Base-by-base conservation (phyloP, 2,113 vertebrate species). In the Chionodraco myersi region DNA sequence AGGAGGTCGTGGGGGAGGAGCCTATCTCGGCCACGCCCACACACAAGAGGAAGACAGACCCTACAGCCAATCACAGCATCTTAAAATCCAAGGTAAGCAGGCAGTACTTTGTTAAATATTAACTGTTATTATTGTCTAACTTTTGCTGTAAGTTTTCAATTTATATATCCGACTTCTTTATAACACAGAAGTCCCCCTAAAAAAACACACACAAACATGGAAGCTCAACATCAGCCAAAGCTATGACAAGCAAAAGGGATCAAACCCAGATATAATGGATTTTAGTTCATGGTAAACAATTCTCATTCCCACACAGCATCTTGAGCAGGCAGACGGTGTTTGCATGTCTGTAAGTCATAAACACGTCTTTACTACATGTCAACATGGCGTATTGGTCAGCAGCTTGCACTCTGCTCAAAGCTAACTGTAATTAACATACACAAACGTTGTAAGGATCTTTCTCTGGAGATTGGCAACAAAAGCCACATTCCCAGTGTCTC, bases 21-120 rank as follows among this genome's bases (percentile, higher is more conserved):
- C 26, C 57, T 60, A 45, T 10, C 26, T 26, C 52, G 59, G 34
- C 34, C 52, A 54, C 34, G n/a, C n/a, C 36, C 59, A 54, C 34
- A n/a, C 59, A 15, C 72, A 74, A 74, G 59, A 74, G 72, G 59
- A 63, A 30, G 36, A 30, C 30, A 0, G 18, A 61, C 70, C 47
- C 30, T 1, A 9, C 59, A 63, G 59, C 49, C 59, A 45, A 54
- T 74, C 71, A 53, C 71, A 16, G 23, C 34, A 12, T n/a, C 14
- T n/a, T 2, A 13, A 62, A 26, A 44, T 30, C 52, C n/a, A 62
- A 73, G 59, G 71, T 62, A 26, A 73, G 14, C 48, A 47, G 16
- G 34, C 34, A 23, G 47, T 7, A 26, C 6, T 14, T 14, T 30
- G 30, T 30, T 15, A 41, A 15, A 41, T 6, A n/a, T 61, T 10